Percentiles rank a stretch among this genome's conserved stretches.
These are phyloP conservation scores for Zaprionus capensis DNA, from an alignment of 1,140 invertebrate species.

Conservation along the genomic window DNA sequence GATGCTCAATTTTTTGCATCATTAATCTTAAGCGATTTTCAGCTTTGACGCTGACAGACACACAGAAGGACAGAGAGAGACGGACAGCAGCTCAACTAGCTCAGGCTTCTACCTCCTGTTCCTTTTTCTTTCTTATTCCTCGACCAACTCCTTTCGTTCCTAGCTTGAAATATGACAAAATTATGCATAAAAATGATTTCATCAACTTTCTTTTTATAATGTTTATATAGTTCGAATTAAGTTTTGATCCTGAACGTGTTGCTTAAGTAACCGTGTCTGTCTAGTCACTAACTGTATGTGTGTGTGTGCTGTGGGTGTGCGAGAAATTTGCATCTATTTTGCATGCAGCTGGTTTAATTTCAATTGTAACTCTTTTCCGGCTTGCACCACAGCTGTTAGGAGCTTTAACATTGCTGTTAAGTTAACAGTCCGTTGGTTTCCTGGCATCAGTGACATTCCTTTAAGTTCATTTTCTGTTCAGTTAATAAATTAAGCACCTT, in stretches of 20 bases:
- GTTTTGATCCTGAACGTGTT: neutral
- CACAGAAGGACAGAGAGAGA: neutral
- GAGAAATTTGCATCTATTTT: neutral
- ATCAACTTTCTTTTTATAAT: constrained; percentile 14
- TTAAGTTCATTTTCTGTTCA: too few species aligned
- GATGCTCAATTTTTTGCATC: constrained; percentile 80
- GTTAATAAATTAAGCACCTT: too few species aligned
- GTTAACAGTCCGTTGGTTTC: too few species aligned
- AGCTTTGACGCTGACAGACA: constrained; percentile 70
- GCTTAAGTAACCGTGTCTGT: neutral
- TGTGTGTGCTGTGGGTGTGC: neutral
- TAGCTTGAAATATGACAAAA: constrained; percentile 28
- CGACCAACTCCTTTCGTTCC: neutral
- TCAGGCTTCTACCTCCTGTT: constrained; percentile 10
- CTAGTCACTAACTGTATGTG: neutral
- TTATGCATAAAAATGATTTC: constrained; percentile 38
- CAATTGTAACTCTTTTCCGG: neutral
- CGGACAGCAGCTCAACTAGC: constrained; percentile 39
- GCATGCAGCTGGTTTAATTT: neutral
- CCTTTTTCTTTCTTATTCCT: neutral
- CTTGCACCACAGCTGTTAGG: neutral
- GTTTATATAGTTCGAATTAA: neutral
- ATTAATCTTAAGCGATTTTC: constrained; percentile 80
- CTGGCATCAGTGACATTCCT: too few species aligned
- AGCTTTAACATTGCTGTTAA: neutral